Evolutionary conservation across 2,888 invertebrate species (phyloP).

Genomic region (Gastracanthus pulcherrimus): DNA sequence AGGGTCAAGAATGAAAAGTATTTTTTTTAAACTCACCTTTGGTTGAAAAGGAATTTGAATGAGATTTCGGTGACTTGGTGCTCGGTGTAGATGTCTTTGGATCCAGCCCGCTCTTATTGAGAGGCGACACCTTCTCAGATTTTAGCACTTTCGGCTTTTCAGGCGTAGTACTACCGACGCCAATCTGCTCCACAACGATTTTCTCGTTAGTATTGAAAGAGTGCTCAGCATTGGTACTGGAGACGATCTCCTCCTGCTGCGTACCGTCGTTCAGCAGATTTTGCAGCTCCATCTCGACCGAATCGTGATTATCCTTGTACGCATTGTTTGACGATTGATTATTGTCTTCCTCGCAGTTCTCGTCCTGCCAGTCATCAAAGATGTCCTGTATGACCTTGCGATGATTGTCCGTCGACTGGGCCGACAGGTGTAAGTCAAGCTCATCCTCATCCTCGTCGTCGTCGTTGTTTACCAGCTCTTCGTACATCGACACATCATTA

Average conservation of each 20-base stretch:
- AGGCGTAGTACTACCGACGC: background rate
- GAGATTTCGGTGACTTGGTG: constrained; percentile 39
- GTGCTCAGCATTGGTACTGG: constrained; percentile 31
- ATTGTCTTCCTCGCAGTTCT: constrained; percentile 69
- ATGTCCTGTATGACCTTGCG: constrained; percentile 75
- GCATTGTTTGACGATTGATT: constrained; percentile 58
- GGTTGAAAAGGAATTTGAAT: constrained; percentile 23
- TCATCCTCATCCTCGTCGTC: constrained; percentile 34
- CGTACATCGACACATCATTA: background rate
- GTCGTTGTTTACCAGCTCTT: background rate
- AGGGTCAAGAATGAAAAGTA: no score
- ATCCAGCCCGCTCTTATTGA: background rate
- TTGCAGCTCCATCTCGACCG: constrained; percentile 54
- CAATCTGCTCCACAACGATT: constrained; percentile 10
- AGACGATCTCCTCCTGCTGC: constrained; percentile 51
- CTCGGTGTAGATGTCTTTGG: background rate
- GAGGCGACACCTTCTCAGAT: constrained; percentile 18
- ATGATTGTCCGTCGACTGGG: constrained; percentile 60
- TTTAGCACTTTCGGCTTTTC: constrained; percentile 19
- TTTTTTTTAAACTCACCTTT: constrained; percentile 36
- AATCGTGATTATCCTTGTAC: constrained; percentile 51
- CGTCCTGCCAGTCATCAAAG: constrained; percentile 75
- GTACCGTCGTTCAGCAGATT: constrained; percentile 63
- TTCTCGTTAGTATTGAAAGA: constrained; percentile 25
- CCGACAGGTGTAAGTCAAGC: constrained; percentile 43